Conservation (phyloP, 1,140 invertebrate species). For the Uloborus diversus region DNA sequence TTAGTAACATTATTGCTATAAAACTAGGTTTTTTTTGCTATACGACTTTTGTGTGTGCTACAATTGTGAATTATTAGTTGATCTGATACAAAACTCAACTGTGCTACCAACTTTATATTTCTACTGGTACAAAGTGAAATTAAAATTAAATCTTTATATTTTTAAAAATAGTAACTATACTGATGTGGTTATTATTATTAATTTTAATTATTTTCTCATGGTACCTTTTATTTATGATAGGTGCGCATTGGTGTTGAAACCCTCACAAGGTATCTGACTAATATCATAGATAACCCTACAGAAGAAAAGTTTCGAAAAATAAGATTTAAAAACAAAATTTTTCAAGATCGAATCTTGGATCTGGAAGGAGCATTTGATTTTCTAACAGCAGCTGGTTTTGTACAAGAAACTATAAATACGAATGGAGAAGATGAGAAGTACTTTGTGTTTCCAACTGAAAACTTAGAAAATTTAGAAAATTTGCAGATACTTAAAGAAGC, state of each 20-base stretch:
- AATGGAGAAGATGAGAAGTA: constrained; percentile 66
- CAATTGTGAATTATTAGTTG: no score
- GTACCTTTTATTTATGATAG: no score
- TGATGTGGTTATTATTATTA: no score
- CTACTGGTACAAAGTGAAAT: no score
- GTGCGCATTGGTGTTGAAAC: constrained; percentile 75
- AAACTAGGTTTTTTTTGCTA: no score
- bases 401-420: constrained; percentile 69
- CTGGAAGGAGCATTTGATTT: constrained; percentile 85
- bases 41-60: no score
- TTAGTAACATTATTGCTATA: no score
- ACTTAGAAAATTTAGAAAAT: constrained; percentile 69
- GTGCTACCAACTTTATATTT: no score
- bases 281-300: constrained; percentile 83
- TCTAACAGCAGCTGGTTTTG: constrained; percentile 84
- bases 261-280: constrained; percentile 88
- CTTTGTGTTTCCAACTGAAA: constrained; percentile 72
- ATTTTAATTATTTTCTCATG: no score
- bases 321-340: constrained; percentile 81
- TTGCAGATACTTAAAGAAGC: constrained; percentile 77
- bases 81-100: no score
- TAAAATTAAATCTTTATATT: no score
- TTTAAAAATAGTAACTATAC: no score
- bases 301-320: constrained; percentile 94
- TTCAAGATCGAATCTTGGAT: constrained; percentile 80